Evolutionary conservation across 2,888 invertebrate genomes (phyloP).

Genomic region (Cyclophora albipunctata): DNA sequence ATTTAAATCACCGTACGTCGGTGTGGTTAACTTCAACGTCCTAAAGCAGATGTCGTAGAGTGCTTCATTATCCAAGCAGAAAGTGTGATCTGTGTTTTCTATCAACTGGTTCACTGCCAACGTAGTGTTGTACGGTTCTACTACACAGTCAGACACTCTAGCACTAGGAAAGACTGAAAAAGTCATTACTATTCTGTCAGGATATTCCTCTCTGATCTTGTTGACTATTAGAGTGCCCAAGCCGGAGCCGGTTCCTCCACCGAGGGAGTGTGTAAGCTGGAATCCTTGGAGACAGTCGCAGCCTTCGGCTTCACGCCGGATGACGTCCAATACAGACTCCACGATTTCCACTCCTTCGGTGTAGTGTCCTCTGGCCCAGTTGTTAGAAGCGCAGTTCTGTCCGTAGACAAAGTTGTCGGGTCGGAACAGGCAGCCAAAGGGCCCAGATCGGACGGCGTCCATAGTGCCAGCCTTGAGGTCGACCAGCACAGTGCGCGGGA

Average conservation of each 20-base stretch:
- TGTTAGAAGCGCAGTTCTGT: conserved; percentile 60
- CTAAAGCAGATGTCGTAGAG: conserved; percentile 85
- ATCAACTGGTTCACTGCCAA: conserved; percentile 88
- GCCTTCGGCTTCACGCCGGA: conserved; percentile 89
- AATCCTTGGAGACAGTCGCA: conserved; percentile 94
- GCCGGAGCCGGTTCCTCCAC: conserved; percentile 69
- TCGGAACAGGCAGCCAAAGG: conserved; percentile 88
- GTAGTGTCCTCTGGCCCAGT: conserved; percentile 82
- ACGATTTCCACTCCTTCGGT: conserved; percentile 92
- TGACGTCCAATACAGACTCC: conserved; percentile 87
- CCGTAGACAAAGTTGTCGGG: conserved; percentile 94
- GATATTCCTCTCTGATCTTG: conserved; percentile 92
- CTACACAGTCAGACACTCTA: conserved; percentile 81
- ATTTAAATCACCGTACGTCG: conserved; percentile 87
- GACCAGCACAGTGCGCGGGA: conserved; percentile 58
- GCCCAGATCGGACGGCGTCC: conserved; percentile 91
- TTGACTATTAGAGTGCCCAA: conserved; percentile 82
- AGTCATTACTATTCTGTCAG: conserved; percentile 88
- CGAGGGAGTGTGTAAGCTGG: conserved; percentile 84
- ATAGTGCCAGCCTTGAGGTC: conserved; percentile 75
- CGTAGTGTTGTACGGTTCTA: conserved; percentile 88
- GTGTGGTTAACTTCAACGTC: conserved; percentile 82
- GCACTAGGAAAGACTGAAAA: conserved; percentile 88
- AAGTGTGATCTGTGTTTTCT: conserved; percentile 81
- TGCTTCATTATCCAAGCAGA: conserved; percentile 84